Evolutionary conservation across 2,888 invertebrate species (phyloP).

Genomic region (Drosophila tripunctata): DNA sequence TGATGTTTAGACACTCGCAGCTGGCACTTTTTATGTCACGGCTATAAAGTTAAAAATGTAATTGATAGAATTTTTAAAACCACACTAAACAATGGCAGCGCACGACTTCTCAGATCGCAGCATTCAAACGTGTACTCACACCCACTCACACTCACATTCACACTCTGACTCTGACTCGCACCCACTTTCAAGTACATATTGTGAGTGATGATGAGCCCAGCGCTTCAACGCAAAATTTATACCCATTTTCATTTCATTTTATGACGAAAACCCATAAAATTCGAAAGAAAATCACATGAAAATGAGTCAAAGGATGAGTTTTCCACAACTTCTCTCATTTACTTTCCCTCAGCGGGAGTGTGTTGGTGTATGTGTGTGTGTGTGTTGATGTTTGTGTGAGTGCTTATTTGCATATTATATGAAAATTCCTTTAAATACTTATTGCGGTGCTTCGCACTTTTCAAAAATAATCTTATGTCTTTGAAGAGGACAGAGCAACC

Average conservation of each 20-base stretch:
- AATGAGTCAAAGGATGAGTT: conserved; percentile 43
- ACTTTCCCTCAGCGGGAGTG: neutral
- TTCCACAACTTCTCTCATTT: neutral
- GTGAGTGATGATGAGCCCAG: conserved; percentile 45
- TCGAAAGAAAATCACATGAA: conserved; percentile 71
- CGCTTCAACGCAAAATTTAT: conserved; percentile 61
- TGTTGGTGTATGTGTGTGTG: neutral
- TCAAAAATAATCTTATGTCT: conserved; percentile 69
- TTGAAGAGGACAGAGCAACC: conserved; percentile 28
- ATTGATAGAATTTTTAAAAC: conserved; percentile 80
- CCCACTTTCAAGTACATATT: neutral
- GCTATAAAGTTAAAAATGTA: conserved; percentile 67
- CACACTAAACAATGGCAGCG: conserved; percentile 44
- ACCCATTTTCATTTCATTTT: conserved; percentile 72
- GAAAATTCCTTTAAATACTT: conserved; percentile 78
- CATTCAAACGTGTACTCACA: neutral
- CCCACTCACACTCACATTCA: neutral
- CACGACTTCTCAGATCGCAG: neutral
- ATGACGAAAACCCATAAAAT: conserved; percentile 76
- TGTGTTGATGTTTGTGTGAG: conserved; percentile 20
- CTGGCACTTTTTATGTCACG: conserved; percentile 49
- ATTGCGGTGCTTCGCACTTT: conserved; percentile 69
- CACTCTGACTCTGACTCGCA: no score
- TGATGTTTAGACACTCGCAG: conserved; percentile 24
- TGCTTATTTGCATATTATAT: conserved; percentile 74